A percentile compares a stretch with the other conserved stretches of the same genome.
Evolutionary conservation across 2,888 invertebrate genomes (phyloP).

Genomic region (Pelosia muscerda): DNA sequence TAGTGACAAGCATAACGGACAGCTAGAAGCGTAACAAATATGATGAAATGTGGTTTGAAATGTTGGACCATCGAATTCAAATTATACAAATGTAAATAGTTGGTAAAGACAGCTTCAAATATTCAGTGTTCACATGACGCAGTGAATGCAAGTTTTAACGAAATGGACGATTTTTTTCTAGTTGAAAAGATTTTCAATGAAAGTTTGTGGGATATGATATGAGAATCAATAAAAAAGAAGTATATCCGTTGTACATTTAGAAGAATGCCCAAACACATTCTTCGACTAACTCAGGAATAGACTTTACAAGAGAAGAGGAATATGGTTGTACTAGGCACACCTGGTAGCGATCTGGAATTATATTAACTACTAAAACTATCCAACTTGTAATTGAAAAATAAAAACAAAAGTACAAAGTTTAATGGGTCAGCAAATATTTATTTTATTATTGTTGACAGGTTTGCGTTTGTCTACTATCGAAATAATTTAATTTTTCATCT

Average conservation of each 20-base stretch:
- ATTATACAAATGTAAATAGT: neutral
- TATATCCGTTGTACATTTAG: too few relatives aligned
- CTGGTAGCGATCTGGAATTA: too few relatives aligned
- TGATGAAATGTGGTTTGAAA: conserved; percentile 1
- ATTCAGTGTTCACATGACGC: neutral
- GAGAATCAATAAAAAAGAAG: too few relatives aligned
- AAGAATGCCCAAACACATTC: neutral
- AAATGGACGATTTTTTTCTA: neutral
- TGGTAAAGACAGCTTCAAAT: neutral
- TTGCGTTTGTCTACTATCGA: too few relatives aligned
- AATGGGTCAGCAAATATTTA: neutral
- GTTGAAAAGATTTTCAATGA: neutral
- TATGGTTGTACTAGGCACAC: too few relatives aligned
- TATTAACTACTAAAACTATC: too few relatives aligned
- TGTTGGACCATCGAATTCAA: neutral
- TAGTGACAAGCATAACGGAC: neutral
- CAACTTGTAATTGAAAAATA: too few relatives aligned
- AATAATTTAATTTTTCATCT: neutral
- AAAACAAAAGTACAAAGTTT: neutral
- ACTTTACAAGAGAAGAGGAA: neutral
- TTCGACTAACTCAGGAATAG: neutral
- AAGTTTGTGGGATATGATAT: too few relatives aligned
- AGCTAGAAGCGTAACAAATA: conserved; percentile 1
- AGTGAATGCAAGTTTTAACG: neutral
- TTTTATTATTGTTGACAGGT: too few relatives aligned